A percentile compares a stretch with the other conserved stretches of the same genome.
Conservation (phyloP, 2,113 vertebrate species). For the Zosterops japonicus region DNA sequence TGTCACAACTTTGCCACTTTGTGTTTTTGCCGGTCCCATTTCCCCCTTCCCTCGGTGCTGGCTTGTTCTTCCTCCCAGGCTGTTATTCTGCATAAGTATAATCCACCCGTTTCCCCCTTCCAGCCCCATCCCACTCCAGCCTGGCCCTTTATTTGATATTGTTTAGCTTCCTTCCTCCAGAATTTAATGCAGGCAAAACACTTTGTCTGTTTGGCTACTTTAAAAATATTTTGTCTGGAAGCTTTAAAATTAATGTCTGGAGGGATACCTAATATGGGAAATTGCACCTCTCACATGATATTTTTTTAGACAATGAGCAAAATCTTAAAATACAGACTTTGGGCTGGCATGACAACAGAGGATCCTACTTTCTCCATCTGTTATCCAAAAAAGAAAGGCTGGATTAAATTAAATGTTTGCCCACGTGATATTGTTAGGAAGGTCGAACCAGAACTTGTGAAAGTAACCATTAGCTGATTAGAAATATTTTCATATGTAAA, state of each 20-base stretch:
- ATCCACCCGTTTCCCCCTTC: not conserved
- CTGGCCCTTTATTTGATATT: not conserved
- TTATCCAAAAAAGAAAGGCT: not conserved
- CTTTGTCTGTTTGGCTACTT: not conserved
- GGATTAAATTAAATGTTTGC: not conserved
- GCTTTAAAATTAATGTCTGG: not conserved
- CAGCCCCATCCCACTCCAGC: not conserved
- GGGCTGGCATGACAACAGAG: not conserved
- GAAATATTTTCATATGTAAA: not conserved
- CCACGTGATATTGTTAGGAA: not conserved
- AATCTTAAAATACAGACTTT: not conserved
- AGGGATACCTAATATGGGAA: not conserved
- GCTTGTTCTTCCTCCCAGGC: not conserved
- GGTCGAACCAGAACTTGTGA: not conserved
- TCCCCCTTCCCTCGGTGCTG: not conserved
- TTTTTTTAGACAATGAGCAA: not conserved
- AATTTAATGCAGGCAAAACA: not conserved
- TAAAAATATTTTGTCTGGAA: not conserved
- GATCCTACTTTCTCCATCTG: not conserved
- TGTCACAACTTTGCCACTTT: not conserved
- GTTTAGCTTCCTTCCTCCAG: slow-evolving; percentile 21
- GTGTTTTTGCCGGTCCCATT: not conserved
- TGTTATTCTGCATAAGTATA: not conserved
- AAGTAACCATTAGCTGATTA: not conserved
- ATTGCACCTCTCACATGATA: not conserved